Percentiles rank a stretch among this genome's conserved stretches.
Conservation (phyloP, 2,113 vertebrate species). For the Vanacampus margaritifer region DNA sequence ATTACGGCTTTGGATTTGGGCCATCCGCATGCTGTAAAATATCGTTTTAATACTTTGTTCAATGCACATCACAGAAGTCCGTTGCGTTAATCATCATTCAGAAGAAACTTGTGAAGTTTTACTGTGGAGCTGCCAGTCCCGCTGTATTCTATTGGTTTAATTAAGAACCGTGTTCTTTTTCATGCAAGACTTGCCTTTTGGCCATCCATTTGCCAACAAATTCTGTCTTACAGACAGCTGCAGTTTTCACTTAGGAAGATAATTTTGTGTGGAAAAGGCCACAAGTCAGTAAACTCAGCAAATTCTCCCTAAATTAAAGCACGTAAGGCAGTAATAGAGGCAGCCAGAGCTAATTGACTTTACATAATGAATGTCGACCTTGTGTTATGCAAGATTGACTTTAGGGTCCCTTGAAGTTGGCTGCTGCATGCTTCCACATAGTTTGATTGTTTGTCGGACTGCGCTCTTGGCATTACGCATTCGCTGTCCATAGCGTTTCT, state of each 20-base stretch:
- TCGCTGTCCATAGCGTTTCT: neutral
- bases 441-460: slow-evolving; percentile 10
- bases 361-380: slow-evolving; percentile 44
- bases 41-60: slow-evolving; percentile 59
- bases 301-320: slow-evolving; percentile 16
- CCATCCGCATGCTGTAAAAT: slow-evolving; percentile 45
- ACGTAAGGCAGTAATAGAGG: slow-evolving; percentile 19
- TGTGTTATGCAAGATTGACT: slow-evolving; percentile 16
- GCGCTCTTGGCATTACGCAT: slow-evolving; percentile 12
- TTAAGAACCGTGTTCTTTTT: slow-evolving; percentile 49
- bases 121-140: slow-evolving; percentile 47
- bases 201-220: slow-evolving; percentile 40
- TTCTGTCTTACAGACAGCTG: slow-evolving; percentile 14
- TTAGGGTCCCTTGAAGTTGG: neutral
- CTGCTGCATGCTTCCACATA: neutral
- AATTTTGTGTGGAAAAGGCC: slow-evolving; percentile 26
- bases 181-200: slow-evolving; percentile 43
- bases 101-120: slow-evolving; percentile 60
- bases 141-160: slow-evolving; percentile 52
- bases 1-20: slow-evolving; percentile 50
- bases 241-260: slow-evolving; percentile 6
- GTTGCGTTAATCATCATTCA: slow-evolving; percentile 61
- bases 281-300: slow-evolving; percentile 15
- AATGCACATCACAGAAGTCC: slow-evolving; percentile 60
- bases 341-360: slow-evolving; percentile 40